Evolutionary conservation across 2,113 vertebrate species (phyloP).

Genomic region (Amphilophus citrinellus): DNA sequence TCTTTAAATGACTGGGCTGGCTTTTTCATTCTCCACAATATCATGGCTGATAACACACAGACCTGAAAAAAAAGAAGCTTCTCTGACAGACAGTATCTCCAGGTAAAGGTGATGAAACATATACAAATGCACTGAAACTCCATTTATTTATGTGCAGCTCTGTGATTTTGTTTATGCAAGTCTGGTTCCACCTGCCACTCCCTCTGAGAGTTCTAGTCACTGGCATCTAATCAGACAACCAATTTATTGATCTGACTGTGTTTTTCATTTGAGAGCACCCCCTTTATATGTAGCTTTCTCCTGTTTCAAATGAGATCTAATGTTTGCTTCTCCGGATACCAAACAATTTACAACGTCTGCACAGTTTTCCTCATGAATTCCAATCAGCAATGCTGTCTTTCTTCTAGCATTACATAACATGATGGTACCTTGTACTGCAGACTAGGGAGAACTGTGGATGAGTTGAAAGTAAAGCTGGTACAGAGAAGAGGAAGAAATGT

Average conservation of each 20-base stretch:
- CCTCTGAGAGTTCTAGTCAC: background rate
- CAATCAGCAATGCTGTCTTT: background rate
- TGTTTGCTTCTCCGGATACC: background rate
- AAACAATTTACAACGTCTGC: background rate
- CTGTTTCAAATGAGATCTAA: background rate
- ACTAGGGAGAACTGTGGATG: background rate
- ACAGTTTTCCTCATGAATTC: background rate
- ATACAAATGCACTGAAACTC: background rate
- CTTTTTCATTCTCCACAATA: background rate
- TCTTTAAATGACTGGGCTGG: background rate
- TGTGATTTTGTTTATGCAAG: accelerated
- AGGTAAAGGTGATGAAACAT: background rate
- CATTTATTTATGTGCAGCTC: no score
- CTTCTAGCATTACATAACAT: background rate
- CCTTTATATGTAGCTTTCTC: background rate
- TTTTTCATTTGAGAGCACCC: background rate
- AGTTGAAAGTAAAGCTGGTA: conserved; percentile 26
- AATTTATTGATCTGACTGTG: no score
- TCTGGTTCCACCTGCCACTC: background rate
- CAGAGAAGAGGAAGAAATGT: background rate
- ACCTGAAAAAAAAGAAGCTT: background rate
- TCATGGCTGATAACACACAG: background rate
- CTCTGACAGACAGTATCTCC: background rate
- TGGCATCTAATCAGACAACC: background rate
- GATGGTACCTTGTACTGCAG: background rate